Evolutionary conservation across 2,113 vertebrate species (phyloP).

Genomic region (Cryptotis parvus): DNA sequence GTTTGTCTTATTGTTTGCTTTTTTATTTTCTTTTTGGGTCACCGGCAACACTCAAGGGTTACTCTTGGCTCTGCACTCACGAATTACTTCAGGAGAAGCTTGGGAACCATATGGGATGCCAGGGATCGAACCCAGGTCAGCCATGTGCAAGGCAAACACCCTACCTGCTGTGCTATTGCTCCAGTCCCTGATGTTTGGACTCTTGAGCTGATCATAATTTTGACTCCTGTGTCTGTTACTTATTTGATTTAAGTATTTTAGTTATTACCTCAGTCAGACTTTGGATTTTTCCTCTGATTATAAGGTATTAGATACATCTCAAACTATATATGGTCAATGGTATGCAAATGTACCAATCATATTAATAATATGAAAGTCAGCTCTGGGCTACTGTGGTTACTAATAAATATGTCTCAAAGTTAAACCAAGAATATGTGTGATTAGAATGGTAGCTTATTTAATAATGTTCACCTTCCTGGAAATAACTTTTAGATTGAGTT

Average conservation of each 20-base stretch:
- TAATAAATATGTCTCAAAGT: not conserved
- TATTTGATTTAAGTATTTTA: not conserved
- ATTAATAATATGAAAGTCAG: not conserved
- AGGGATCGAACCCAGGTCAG: no score
- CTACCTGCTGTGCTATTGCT: no score
- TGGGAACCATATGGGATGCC: no score
- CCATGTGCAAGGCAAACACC: no score
- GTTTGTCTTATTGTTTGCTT: no score
- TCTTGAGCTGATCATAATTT: not conserved
- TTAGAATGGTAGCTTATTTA: not conserved
- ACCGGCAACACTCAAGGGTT: no score
- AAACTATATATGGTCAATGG: not conserved
- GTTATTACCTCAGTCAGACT: not conserved
- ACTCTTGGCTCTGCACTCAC: no score
- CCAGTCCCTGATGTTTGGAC: not conserved
- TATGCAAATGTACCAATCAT: not conserved
- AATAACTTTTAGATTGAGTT: slow-evolving; percentile 1
- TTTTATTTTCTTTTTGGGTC: no score
- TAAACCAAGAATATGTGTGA: not conserved
- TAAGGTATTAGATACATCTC: not conserved
- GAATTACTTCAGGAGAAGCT: no score
- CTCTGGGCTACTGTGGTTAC: not conserved
- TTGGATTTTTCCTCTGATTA: not conserved
- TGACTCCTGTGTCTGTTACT: not conserved
- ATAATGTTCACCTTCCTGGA: not conserved